Base-by-base conservation (phyloP, 2,888 invertebrate genomes). In the Mythimna loreyi region DNA sequence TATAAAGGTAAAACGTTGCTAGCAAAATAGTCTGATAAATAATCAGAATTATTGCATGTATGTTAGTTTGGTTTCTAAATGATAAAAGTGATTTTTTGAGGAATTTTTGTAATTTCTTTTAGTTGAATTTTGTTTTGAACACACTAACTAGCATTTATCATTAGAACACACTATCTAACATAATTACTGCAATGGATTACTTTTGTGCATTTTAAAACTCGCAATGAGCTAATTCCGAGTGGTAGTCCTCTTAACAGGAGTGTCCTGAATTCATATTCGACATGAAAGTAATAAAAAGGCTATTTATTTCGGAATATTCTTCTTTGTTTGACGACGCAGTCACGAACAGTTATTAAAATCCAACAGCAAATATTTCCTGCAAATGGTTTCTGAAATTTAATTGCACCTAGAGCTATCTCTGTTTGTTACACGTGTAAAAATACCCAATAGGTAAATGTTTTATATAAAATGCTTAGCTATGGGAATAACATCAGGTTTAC, bases 271-370 rank as follows among this genome's bases (percentile, higher is more conserved):
- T 52, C 23, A 71, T 57, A 45, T 62, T 49, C 5, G 21, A 36
- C 16, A 55, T 43, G 16, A 40, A 30, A 28, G 16, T n/a, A 40
- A 57, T 19, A 4, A 70, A 56, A n/a, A 45, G 9, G 28, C 3
- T 33, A 28, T 60, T 67, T 45, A 28, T 68, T 69, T 45, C 1
- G 23, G 9, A 19, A 69, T 40, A 40, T 7, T n/a, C 7, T n/a
- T 47, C 2, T 28, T 8, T 63, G n/a, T 63, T 49, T 64, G 64
- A 28, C 7, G 30, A 28, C 19, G 25, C 1, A 40, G 36, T 8
- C 23, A n/a, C 47, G 30, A 62, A 52, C 45, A 36, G 19, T 52
- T 45, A 59, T 36, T 45, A 60, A 52, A 67, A 36, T 3, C 0
- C 40, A 4, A 28, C 28, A 8, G 23, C 21, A 21, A 40, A 68